Evolutionary conservation across 2,797 vertebrate species (phyloP).

Genomic region (Morelia viridis): DNA sequence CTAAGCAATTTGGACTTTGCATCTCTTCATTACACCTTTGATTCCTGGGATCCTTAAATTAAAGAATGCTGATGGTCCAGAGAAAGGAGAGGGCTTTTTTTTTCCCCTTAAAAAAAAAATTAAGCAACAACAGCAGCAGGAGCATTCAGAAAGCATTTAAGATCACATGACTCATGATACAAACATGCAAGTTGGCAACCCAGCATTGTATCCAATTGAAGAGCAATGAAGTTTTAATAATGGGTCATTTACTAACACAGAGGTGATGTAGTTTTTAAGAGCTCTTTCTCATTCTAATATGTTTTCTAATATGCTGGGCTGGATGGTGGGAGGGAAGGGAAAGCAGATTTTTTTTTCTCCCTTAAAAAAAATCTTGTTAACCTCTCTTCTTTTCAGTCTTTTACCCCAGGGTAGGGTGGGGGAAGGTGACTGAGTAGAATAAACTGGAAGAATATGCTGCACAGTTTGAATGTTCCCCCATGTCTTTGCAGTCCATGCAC

Average conservation of each 20-base stretch:
- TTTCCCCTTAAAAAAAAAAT: background rate
- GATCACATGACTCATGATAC: conserved; percentile 25
- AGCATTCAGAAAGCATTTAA: conserved; percentile 27
- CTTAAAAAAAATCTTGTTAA: conserved; percentile 17
- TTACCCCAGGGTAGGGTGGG: background rate
- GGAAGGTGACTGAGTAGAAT: conserved; percentile 37
- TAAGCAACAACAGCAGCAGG: background rate
- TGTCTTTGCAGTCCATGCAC: conserved; percentile 63
- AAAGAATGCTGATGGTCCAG: background rate
- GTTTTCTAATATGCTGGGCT: conserved; percentile 30
- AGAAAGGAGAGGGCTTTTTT: background rate
- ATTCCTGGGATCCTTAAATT: background rate
- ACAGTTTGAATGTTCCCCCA: conserved; percentile 55
- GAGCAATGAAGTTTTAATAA: conserved; percentile 44
- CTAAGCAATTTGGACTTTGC: background rate
- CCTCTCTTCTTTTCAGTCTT: conserved; percentile 3
- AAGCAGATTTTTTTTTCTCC: background rate
- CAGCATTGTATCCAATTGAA: conserved; percentile 38
- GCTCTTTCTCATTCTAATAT: conserved; percentile 37
- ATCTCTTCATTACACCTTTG: background rate
- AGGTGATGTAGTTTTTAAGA: conserved; percentile 37
- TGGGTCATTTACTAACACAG: conserved; percentile 25
- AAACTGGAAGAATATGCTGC: conserved; percentile 69
- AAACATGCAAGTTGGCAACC: conserved; percentile 16
- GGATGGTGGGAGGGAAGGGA: background rate